These are phyloP conservation scores for Scartelaos histophorus DNA, from an alignment of 2,113 vertebrate genomes.

Conservation along the genomic window DNA sequence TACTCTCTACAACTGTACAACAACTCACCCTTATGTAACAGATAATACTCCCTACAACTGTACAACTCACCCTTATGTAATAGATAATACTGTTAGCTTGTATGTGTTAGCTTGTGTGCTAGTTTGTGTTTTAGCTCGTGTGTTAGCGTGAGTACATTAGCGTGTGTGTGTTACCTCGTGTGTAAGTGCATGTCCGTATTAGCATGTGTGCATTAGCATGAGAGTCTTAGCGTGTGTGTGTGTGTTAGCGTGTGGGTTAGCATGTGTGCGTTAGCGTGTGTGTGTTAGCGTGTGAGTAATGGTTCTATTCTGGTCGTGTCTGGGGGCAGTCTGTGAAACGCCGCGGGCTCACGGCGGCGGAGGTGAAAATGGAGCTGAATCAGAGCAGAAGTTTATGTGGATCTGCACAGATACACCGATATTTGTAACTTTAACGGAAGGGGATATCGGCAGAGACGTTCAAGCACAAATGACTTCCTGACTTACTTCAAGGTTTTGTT, in stretches of 20 bases:
- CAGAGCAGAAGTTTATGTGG: not conserved
- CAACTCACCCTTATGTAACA: too few relatives aligned
- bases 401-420: not conserved
- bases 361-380: not conserved
- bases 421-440: not conserved
- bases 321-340: conserved; percentile 20
- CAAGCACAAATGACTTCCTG: too few relatives aligned
- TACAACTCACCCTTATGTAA: too few relatives aligned
- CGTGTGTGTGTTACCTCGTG: conserved; percentile 19
- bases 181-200: not conserved
- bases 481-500: not conserved
- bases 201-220: not conserved
- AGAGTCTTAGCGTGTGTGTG: not conserved
- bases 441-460: too few relatives aligned
- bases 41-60: too few relatives aligned
- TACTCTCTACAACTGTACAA: too few relatives aligned
- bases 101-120: not conserved
- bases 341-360: conserved; percentile 13
- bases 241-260: not conserved
- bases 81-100: too few relatives aligned
- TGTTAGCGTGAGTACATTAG: not conserved
- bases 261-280: not conserved
- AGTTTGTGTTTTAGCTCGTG: not conserved
- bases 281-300: conserved; percentile 23
- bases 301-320: conserved; percentile 33